phyloP scores from a whole-genome alignment of 1,140 invertebrate species.

The Leucophenga varia region DNA sequence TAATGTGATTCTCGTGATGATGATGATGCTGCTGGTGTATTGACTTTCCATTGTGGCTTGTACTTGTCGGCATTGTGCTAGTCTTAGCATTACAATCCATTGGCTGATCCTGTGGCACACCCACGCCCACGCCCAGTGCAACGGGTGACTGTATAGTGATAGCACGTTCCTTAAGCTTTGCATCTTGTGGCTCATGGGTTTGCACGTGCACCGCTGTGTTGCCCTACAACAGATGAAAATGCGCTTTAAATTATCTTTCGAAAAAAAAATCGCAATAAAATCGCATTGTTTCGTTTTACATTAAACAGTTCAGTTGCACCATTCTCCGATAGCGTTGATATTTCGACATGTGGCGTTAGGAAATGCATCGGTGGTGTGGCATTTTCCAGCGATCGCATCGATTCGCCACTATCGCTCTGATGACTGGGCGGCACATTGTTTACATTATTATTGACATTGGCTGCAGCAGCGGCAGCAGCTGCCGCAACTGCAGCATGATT shows the following conservation, averaged over 20 bases:
- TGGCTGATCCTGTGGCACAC: conserved; percentile 33
- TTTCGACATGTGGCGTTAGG: conserved; percentile 84
- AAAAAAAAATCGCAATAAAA: conserved; percentile 16
- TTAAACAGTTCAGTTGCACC: conserved; percentile 54
- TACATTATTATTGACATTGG: conserved; percentile 36
- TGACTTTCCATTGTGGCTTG: conserved; percentile 21
- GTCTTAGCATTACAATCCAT: conserved; percentile 53
- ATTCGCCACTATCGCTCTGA: conserved; percentile 78
- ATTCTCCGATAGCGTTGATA: conserved; percentile 76
- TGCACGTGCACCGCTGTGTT: background rate
- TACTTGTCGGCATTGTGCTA: conserved; percentile 47
- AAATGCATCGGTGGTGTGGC: conserved; percentile 87
- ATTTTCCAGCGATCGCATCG: conserved; percentile 75
- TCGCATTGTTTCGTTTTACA: conserved; percentile 32
- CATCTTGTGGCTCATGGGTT: no score
- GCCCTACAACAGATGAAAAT: conserved; percentile 18
- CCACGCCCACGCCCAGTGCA: conserved; percentile 8
- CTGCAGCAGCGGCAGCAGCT: conserved; percentile 52
- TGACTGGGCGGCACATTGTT: conserved; percentile 54
- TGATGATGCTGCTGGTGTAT: conserved; percentile 27
- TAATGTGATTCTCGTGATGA: conserved; percentile 64
- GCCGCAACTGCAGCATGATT: conserved; percentile 52
- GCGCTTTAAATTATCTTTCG: conserved; percentile 17
- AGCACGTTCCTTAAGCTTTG: conserved; percentile 37
- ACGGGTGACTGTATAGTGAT: conserved; percentile 35